Percentiles rank a stretch among this genome's conserved stretches.
Conservation (phyloP, 2,888 invertebrate genomes). For the Pasiphila rectangulata region DNA sequence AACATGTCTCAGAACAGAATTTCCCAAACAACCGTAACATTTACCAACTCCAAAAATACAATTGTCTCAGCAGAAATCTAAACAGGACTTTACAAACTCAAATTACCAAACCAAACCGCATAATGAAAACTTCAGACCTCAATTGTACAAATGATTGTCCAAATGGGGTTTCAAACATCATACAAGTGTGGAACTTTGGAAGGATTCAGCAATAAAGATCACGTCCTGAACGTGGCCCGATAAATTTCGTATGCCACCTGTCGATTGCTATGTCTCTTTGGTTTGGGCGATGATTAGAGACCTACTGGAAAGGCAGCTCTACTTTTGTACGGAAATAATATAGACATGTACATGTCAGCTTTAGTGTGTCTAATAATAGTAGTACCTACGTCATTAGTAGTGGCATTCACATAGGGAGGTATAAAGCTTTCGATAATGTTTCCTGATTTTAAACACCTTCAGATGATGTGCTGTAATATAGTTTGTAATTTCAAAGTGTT, state of each 20-base stretch:
- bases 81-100: conserved; percentile 11
- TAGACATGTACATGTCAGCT: too few species aligned
- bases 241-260: conserved; percentile 45
- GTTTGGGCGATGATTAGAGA: conserved; percentile 11
- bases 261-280: conserved; percentile 33
- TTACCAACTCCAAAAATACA: background rate
- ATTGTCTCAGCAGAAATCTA: conserved; percentile 1
- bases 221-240: conserved; percentile 35
- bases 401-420: too few species aligned
- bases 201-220: conserved; percentile 37
- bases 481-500: too few species aligned
- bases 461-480: too few species aligned
- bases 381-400: too few species aligned
- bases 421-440: too few species aligned
- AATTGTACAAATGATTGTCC: conserved; percentile 16
- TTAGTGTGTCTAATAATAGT: too few species aligned
- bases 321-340: background rate
- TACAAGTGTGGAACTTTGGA: conserved; percentile 21
- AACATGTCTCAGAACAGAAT: background rate
- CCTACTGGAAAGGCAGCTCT: conserved; percentile 5
- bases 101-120: conserved; percentile 9
- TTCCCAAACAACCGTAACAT: background rate
- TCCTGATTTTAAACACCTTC: too few species aligned
- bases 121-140: conserved; percentile 8
- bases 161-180: conserved; percentile 25